These are phyloP conservation scores for Selene dorsalis DNA, from an alignment of 2,797 vertebrate species.

Conservation along the genomic window DNA sequence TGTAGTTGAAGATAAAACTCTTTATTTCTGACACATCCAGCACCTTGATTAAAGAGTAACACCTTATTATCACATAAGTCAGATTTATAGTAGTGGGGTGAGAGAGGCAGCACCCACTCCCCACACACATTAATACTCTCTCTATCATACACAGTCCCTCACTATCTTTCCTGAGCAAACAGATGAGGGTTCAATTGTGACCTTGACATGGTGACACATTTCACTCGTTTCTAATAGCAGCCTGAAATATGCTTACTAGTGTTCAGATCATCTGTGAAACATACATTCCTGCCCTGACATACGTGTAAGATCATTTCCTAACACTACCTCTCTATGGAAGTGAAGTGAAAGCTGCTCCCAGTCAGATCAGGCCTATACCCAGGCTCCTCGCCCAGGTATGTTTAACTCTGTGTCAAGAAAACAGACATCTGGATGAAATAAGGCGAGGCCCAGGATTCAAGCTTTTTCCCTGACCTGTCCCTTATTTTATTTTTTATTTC, in stretches of 20 bases:
- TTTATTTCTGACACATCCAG: background rate
- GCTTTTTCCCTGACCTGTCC: conserved; percentile 13
- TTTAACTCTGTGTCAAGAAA: background rate
- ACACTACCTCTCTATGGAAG: background rate
- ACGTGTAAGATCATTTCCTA: background rate
- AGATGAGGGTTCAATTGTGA: conserved; percentile 26
- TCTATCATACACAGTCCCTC: background rate
- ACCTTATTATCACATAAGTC: background rate
- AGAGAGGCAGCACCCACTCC: background rate
- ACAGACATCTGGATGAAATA: conserved; percentile 4
- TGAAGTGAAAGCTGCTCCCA: conserved; percentile 25
- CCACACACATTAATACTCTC: background rate
- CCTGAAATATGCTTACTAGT: background rate
- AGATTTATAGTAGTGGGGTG: background rate
- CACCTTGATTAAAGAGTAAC: background rate
- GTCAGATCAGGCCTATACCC: conserved; percentile 39
- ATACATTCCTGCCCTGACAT: background rate
- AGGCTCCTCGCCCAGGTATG: conserved; percentile 10
- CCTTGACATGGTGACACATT: conserved; percentile 55
- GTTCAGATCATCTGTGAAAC: background rate
- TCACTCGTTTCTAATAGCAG: background rate
- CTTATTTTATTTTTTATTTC: conserved; percentile 11
- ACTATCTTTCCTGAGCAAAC: background rate
- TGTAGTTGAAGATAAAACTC: background rate
- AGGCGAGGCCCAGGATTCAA: background rate